phyloP scores from a whole-genome alignment of 2,888 invertebrate species.

The Gandaritis pyraliata region DNA sequence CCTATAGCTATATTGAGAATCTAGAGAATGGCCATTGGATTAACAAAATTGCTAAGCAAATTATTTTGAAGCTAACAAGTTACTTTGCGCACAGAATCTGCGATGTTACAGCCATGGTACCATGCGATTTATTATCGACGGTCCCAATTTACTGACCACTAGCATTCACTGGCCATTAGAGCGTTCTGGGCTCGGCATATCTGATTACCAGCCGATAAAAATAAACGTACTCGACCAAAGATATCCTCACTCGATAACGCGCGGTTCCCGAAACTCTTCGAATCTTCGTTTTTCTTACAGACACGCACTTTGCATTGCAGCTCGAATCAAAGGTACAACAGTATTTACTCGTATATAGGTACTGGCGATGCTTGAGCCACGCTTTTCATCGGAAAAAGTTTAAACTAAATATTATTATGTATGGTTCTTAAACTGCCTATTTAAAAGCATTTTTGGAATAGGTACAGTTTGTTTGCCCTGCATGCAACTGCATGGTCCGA shows the following conservation, averaged over 20 bases:
- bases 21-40: no score
- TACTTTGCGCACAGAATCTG: constrained; percentile 54
- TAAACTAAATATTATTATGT: no score
- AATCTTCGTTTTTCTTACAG: constrained; percentile 17
- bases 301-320: constrained; percentile 6
- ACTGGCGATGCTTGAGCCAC: no score
- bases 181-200: constrained; percentile 38
- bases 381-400: no score
- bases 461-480: no score
- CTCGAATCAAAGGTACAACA: background rate
- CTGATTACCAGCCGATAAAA: constrained; percentile 44
- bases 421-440: no score
- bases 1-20: no score
- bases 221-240: constrained; percentile 32
- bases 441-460: no score
- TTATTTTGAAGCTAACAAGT: constrained; percentile 60
- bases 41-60: constrained; percentile 54
- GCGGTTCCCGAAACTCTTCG: constrained; percentile 30
- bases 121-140: constrained; percentile 61
- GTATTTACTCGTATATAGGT: no score
- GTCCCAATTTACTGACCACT: constrained; percentile 55
- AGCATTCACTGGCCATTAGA: constrained; percentile 46
- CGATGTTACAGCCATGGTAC: constrained; percentile 56
- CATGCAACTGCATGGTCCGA: no score
- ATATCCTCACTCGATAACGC: constrained; percentile 35